Evolutionary conservation across 1,140 invertebrate genomes (phyloP), one percentile per base, ranked within the genome.

Genomic region (Linepithema humile): DNA sequence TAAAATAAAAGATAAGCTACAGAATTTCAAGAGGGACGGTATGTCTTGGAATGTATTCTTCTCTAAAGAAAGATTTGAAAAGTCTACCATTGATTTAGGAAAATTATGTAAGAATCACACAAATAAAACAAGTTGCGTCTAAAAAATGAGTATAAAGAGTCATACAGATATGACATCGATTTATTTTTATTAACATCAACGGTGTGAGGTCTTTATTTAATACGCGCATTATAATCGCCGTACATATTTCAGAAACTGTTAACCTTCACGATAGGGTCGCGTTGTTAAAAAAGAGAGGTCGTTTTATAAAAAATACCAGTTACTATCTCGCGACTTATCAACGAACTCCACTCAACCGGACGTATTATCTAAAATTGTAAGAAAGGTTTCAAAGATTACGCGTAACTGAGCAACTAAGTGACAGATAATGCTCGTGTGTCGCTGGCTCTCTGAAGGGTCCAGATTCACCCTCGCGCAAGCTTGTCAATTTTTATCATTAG

Each of bases 281-380:
- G 12, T 45, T 82, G 55, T 83, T 84, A 75, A 91, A 91, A 85
- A 88, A 87, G 87, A 88, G 89, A n/a, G n/a, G n/a, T n/a, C 86
- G 85, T 85, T 88, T 84, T 87, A 90, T 85, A 90, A 88, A 77
- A 84, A 87, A 87, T 85, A 77, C 74, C 70, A n/a, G 73, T 50
- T 20, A 32, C 43, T 84, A 88, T 85, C 82, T 74, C 60, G 57
- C 50, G 82, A 72, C 85, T 59, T 87, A 88, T 82, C 74, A 70
- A 29, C 85, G 69, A n/a, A n/a, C 74, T 67, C 26, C 69, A 15
- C 64, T 88, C 74, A 80, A 50, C 40, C 50, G 80, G 65, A 86
- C 62, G 62, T 50, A 29, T 26, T 20, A n/a, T 53, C 74, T n/a
- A 85, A 73, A 85, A 82, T 87, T 50, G 43, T 60, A 84, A 53